Evolutionary conservation across 2,113 vertebrate genomes (phyloP).

Genomic region (Ammodramus savannarum): DNA sequence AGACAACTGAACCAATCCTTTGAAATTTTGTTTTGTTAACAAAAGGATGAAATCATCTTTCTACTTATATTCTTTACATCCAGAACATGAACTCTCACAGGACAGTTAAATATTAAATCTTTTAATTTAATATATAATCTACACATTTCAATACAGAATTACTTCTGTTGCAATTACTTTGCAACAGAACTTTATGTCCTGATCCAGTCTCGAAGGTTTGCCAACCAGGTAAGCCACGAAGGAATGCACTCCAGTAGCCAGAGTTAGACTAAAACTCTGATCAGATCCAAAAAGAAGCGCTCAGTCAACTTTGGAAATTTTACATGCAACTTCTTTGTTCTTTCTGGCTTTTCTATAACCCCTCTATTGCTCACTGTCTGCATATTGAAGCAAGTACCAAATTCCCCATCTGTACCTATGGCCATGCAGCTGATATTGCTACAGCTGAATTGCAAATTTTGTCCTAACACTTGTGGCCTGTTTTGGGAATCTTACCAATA

Average conservation of each 20-base stretch:
- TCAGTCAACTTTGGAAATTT: not conserved
- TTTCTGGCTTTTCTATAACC: not conserved
- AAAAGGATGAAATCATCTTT: not conserved
- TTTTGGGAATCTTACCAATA: not conserved
- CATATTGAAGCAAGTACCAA: not conserved
- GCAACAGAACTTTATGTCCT: not conserved
- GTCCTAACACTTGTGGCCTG: not conserved
- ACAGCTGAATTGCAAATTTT: not conserved
- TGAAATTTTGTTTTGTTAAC: not conserved
- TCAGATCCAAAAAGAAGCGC: not conserved
- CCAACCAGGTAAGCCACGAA: not conserved
- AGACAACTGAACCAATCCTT: not conserved
- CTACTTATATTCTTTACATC: not conserved
- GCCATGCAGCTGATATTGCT: not conserved
- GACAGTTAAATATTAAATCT: not conserved
- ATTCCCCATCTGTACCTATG: not conserved
- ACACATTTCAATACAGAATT: not conserved
- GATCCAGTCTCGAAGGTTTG: not conserved
- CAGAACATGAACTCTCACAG: not conserved
- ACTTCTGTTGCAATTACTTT: not conserved
- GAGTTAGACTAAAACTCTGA: not conserved
- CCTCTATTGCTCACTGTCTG: not conserved
- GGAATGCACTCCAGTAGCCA: not conserved
- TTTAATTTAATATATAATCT: not conserved
- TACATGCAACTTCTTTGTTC: not conserved